Evolutionary conservation across 1,140 invertebrate species (phyloP), one percentile per base, ranked within the genome.

Genomic region (Uloborus diversus): DNA sequence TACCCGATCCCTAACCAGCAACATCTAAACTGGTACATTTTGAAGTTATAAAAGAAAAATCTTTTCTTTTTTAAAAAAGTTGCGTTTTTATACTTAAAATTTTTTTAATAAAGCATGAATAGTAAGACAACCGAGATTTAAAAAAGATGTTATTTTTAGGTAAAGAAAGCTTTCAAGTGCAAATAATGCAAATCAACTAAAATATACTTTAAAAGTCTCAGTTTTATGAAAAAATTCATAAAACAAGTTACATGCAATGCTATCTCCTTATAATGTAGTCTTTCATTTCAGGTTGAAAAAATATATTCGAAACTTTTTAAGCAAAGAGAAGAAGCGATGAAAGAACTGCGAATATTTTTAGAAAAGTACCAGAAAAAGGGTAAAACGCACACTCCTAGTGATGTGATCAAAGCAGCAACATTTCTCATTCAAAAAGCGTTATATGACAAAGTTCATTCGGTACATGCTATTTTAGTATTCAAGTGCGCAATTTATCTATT

Each of bases 301-400:
- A 94, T 96, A 86, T 97, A 96, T 85, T 96, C 94, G 1, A 96
- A 96, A 85, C 95, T 94, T 83, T 97, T 94, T 87, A 91, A 94
- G 17, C 94, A 96, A 85, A 94, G 96, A 84, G 95, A 97, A 85
- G 95, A 97, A 83, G 94, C 95, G 0, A 84, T 98, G 20, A 89
- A 92, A 80, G 88, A 91, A 17, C 87, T 97, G 4, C 91, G 93
- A 51, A 91, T 11, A 14, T 78, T 51, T 57, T 51, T 65, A 23
- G 57, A 69, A 53, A 76, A 81, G 47, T 82, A 82, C 51, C 81
- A 78, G 20, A 65, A 69, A n/a, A 80, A 76, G 42, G 66, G 82
- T 75, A 81, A 87, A 23, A 88, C 89, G 81, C 88, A 90, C 82
- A 89, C 88, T 4, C 86, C 89, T 0, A 94, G 94, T 84, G 95